These are phyloP conservation scores for Himalopsyche phryganea DNA, from an alignment of 1,140 invertebrate species.

Conservation along the genomic window DNA sequence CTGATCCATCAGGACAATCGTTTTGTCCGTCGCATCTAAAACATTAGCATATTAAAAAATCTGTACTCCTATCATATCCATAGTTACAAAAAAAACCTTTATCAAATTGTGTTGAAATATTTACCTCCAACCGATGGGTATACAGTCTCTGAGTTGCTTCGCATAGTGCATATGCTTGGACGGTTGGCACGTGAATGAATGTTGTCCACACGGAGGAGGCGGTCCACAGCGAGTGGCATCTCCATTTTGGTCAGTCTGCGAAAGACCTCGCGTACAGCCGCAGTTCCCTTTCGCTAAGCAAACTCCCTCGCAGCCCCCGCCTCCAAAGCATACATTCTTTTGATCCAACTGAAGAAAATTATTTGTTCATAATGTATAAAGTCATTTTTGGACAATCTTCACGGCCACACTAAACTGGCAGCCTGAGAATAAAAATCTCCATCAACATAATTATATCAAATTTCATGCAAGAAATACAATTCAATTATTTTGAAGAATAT, in stretches of 20 bases:
- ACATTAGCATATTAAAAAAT: too few relatives aligned
- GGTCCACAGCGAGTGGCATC: conserved; percentile 67
- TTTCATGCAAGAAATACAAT: too few relatives aligned
- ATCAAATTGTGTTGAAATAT: conserved; percentile 15
- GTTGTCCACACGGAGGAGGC: conserved; percentile 69
- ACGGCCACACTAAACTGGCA: neutral
- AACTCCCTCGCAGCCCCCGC: conserved; percentile 68
- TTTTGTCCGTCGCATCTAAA: conserved; percentile 71
- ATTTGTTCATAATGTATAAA: neutral
- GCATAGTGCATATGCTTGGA: conserved; percentile 33
- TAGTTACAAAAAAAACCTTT: too few relatives aligned
- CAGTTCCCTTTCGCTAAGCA: conserved; percentile 46
- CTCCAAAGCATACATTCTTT: conserved; percentile 45
- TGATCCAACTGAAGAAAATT: conserved; percentile 35
- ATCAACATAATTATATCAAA: too few relatives aligned
- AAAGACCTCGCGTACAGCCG: conserved; percentile 78
- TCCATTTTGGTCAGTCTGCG: conserved; percentile 56
- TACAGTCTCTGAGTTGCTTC: conserved; percentile 63
- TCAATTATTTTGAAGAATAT: too few relatives aligned
- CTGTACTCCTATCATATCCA: too few relatives aligned
- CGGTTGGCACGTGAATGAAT: conserved; percentile 71
- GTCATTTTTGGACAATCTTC: neutral
- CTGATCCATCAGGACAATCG: conserved; percentile 81
- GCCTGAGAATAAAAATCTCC: neutral
- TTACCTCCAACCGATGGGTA: conserved; percentile 73